Base-by-base conservation (phyloP, 2,888 invertebrate species). In the Seladonia tumulorum region DNA sequence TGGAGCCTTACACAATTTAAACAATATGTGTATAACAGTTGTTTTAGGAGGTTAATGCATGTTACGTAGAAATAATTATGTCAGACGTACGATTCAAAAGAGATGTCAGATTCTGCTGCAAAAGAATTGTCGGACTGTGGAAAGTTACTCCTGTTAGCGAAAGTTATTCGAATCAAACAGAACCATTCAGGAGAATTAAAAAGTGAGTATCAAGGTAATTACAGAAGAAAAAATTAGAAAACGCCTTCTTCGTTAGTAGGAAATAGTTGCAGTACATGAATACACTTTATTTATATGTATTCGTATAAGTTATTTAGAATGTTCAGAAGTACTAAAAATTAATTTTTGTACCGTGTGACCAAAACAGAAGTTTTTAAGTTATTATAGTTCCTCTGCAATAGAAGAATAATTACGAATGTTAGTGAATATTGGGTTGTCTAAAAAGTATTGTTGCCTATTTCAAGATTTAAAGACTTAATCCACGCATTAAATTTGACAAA, bases 31-130 rank as follows among this genome's bases (percentile, higher is more conserved):
- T 14, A 49, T 49, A 68, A 57, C 18, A 18, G 39, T 68, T 73
- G 77, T 84, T 35, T 35, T 84, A 84, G 0, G 49, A 35, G 42
- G 49, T 84, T 84, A 84, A 77, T 84, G 35, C 16, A 35, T n/a
- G 47, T 83, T 81, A 76, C 18, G 35, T 35, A 35, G 18, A 42
- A 63, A 45, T 35, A 77, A 42, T 49, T 39, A 22, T 25, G 29
- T 16, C 42, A 71, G 42, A 82, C 12, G 72, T 8, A 14, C 60
- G 22, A 7, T 57, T 60, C 39, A 22, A 35, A 35, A 42, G 4
- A 16, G 49, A 25, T 25, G 22, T 16, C 45, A 63, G 35, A 82
- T 77, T 84, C 77, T 84, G 83, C 57, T 73, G 60, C 16, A 82
- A 10, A 60, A 84, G 83, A 82, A 77, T 68, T 47, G 74, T 77